Percentiles rank a stretch among this genome's conserved stretches.
These are phyloP conservation scores for Napeogenes sylphis DNA, from an alignment of 2,888 invertebrate genomes.

Conservation along the genomic window DNA sequence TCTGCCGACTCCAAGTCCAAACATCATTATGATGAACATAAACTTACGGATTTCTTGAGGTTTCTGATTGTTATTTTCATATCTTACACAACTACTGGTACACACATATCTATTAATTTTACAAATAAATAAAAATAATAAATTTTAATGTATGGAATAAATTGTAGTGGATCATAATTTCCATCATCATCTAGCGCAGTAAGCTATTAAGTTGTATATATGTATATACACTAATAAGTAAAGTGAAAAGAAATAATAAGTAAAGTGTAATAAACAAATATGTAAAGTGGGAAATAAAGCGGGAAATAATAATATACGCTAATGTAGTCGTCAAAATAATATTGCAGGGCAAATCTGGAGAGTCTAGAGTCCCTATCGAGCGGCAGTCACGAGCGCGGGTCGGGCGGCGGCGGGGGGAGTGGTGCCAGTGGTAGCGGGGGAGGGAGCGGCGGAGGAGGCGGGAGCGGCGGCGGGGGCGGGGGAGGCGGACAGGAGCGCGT, in stretches of 20 bases:
- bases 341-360: slow-evolving; percentile 81
- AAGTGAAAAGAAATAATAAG: too few species aligned
- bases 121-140: too few species aligned
- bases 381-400: slow-evolving; percentile 78
- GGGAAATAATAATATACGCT: not conserved
- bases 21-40: slow-evolving; percentile 80
- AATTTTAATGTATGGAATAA: too few species aligned
- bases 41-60: slow-evolving; percentile 83
- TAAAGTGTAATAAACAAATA: too few species aligned
- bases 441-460: slow-evolving; percentile 65
- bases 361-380: slow-evolving; percentile 82
- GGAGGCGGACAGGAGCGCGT: slow-evolving; percentile 89
- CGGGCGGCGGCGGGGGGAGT: slow-evolving; percentile 78
- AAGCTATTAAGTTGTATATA: too few species aligned
- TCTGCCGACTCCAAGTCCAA: slow-evolving; percentile 60
- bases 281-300: too few species aligned
- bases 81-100: too few species aligned
- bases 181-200: too few species aligned
- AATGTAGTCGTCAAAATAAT: too few species aligned
- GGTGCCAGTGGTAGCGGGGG: slow-evolving; percentile 77
- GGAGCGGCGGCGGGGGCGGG: slow-evolving; percentile 74
- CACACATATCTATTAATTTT: too few species aligned
- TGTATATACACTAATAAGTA: too few species aligned
- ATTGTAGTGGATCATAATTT: too few species aligned
- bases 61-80: slow-evolving; percentile 30